Evolutionary conservation across 2,113 vertebrate species (phyloP).

Genomic region (Mormyrus iriodes): DNA sequence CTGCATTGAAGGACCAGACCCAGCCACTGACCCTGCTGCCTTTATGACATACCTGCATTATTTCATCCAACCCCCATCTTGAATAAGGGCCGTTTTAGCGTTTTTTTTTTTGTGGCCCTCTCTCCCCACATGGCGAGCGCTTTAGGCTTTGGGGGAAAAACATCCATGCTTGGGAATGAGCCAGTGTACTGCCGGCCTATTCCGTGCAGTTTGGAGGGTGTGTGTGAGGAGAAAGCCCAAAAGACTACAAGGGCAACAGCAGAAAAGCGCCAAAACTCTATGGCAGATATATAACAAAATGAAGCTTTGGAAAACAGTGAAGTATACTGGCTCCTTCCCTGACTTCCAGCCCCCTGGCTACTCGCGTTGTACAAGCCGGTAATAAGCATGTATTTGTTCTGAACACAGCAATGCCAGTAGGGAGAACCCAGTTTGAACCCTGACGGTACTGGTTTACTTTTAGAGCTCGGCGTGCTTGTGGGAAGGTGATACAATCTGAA

Average conservation of each 20-base stretch:
- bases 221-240: neutral
- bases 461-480: neutral
- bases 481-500: neutral
- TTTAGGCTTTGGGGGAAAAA: neutral
- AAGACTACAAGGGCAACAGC: neutral
- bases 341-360: neutral
- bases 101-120: neutral
- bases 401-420: neutral
- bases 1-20: neutral
- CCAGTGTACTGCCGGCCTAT: neutral
- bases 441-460: neutral
- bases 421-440: neutral
- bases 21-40: neutral
- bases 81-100: neutral
- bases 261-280: too few relatives aligned
- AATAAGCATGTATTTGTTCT: neutral
- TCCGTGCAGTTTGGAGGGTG: neutral
- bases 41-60: neutral
- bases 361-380: neutral
- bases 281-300: too few relatives aligned
- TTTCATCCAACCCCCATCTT: neutral
- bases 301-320: too few relatives aligned
- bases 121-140: neutral
- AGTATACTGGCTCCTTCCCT: neutral
- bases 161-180: neutral